Evolutionary conservation across 2,888 invertebrate genomes (phyloP), one percentile per base, ranked within the genome.

Genomic region (Nemotelus pantherinus): DNA sequence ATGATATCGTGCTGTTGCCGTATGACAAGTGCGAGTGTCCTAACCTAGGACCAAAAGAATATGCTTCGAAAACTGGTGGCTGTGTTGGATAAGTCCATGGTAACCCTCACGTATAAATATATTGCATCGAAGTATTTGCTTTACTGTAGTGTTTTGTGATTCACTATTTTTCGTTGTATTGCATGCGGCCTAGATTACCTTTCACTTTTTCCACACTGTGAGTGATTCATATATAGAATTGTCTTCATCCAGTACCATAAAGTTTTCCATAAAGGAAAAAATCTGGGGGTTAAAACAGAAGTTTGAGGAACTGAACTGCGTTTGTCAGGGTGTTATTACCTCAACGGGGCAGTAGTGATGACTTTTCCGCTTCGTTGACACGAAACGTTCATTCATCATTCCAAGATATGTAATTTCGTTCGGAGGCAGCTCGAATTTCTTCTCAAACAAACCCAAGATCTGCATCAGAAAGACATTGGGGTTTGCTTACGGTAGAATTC

Each of bases 251-350:
- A 25, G 25, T 25, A 25, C 25, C 25, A 25, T 25, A 25, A 25
- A 25, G 25, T 25, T 25, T 25, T 25, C 25, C 25, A 25, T 25
- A 25, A 25, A 25, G 25, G 25, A 25, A 25, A 25, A 25, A 25
- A 25, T 25, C 25, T 25, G 25, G 25, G 25, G 25, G 25, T 25
- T 25, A 25, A 47, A 4, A 25, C n/a, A 10, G 25, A 50, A 68
- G 9, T 39, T 4, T 41, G 72, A n/a, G 25, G n/a, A 79, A 77
- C 71, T 45, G 47, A 60, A 63, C 25, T 77, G 77, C 48, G 76
- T 77, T 72, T 71, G 77, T 72, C 77, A 75, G 79, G 76, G 77
- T 77, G 77, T 77, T 77, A 77, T 79, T 79, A 79, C 76, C 79
- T 77, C 79, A 45, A 65, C 72, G 79, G 79, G 79, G 25, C 25